Evolutionary conservation across 2,113 vertebrate species (phyloP), one percentile per base, ranked within the genome.

Genomic region (Xiphophorus hellerii): DNA sequence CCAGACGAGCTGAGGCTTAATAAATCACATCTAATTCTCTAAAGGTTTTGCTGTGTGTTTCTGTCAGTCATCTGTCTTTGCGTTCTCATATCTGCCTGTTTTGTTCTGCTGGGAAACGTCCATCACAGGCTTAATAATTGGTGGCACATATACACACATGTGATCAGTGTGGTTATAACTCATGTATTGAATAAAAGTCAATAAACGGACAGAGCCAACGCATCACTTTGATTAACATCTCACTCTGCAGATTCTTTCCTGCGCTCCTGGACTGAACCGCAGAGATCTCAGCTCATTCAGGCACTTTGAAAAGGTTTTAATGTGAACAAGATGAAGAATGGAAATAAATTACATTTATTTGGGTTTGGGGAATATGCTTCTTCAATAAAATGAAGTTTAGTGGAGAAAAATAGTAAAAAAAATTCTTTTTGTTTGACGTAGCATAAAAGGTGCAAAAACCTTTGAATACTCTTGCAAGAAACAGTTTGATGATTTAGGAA

Each of bases 161-260:
- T 10, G 20, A 22, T 35, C 35, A 71, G 54, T 54, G 86, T 87
- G 69, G 83, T 71, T 63, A 74, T 85, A 77, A 72, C 42, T 83
- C 35, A 33, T 22, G 27, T 80, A 92, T 92, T 88, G 90, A 90
- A 89, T 81, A 81, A 77, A 73, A 66, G 63, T 88, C 90, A 83
- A 30, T 37, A 76, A 72, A 79, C 54, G 72, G 77, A 80, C 66
- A 66, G n/a, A 69, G 44, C 33, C 66, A 62, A 61, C 69, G 67
- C 65, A 82, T 92, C 88, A 84, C 63, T 83, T 54, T 86, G 86
- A 84, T 88, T 83, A 89, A 83, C 42, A 51, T 77, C n/a, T 61
- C 61, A 60, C 71, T 81, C 42, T 30, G 29, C 29, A 73, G 31
- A 29, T 60, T 78, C 67, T 30, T 75, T 14, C 15, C 62, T 39